These are phyloP conservation scores for Epinephelus fuscoguttatus DNA, from an alignment of 2,113 vertebrate species.

Conservation along the genomic window DNA sequence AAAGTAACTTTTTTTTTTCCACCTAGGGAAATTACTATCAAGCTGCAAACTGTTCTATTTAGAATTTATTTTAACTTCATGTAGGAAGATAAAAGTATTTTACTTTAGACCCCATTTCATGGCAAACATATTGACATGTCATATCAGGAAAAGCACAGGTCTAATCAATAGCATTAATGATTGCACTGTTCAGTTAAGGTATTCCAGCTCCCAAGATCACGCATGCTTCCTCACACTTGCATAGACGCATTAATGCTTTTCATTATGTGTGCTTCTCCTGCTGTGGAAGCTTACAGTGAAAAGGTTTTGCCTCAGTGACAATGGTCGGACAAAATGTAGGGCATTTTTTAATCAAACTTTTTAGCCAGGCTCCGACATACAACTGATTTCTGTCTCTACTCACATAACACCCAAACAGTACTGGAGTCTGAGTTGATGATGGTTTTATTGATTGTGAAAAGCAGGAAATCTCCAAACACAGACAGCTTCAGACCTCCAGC, in stretches of 20 bases:
- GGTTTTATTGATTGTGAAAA: conserved; percentile 82
- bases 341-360: background rate
- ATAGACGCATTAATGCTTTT: background rate
- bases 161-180: too few relatives aligned
- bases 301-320: background rate
- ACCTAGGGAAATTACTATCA: too few relatives aligned
- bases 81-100: too few relatives aligned
- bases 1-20: too few relatives aligned
- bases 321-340: background rate
- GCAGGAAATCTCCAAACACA: conserved; percentile 68
- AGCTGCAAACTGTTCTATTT: too few relatives aligned
- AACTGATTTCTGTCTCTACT: background rate
- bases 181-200: background rate
- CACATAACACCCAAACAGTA: conserved; percentile 10
- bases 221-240: background rate
- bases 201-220: background rate
- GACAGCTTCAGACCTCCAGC: conserved; percentile 57
- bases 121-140: too few relatives aligned
- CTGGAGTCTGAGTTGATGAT: conserved; percentile 48
- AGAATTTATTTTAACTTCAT: too few relatives aligned
- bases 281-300: background rate
- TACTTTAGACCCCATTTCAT: too few relatives aligned
- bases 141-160: too few relatives aligned
- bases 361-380: background rate
- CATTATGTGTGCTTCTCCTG: background rate